Percentiles rank a stretch among this genome's conserved stretches.
Evolutionary conservation across 2,888 invertebrate genomes (phyloP).

Genomic region (Eupsilia transversa): DNA sequence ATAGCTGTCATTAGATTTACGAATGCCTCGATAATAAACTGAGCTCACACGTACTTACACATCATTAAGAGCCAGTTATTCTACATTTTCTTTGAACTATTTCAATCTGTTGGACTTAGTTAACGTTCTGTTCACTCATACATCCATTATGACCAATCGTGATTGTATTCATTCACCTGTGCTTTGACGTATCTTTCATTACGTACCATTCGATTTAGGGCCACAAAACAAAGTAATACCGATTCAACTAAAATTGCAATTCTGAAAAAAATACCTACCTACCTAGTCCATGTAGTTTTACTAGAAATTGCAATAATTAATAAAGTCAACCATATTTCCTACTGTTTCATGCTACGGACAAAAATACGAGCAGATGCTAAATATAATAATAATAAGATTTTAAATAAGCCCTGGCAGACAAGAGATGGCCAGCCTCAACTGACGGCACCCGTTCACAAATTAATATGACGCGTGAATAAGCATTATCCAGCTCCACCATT

Average conservation of each 20-base stretch:
- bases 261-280: not conserved
- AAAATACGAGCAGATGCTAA: too few relatives aligned
- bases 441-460: too few relatives aligned
- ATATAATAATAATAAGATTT: too few relatives aligned
- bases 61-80: not conserved
- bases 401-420: too few relatives aligned
- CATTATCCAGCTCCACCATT: too few relatives aligned
- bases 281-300: not conserved
- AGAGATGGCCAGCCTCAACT: too few relatives aligned
- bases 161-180: constrained; percentile 4
- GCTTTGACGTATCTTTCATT: not conserved
- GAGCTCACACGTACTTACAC: not conserved
- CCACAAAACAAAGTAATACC: not conserved
- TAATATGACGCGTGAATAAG: too few relatives aligned
- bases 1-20: constrained; percentile 34
- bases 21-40: constrained; percentile 4
- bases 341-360: too few relatives aligned
- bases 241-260: not conserved
- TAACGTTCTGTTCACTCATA: too few relatives aligned
- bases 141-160: not conserved
- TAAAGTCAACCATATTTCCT: not conserved
- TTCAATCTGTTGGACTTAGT: not conserved
- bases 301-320: not conserved
- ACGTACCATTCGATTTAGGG: not conserved
- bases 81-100: not conserved